Base-by-base conservation (phyloP, 2,797 vertebrate genomes). In the Sphenopsis melanotis region DNA sequence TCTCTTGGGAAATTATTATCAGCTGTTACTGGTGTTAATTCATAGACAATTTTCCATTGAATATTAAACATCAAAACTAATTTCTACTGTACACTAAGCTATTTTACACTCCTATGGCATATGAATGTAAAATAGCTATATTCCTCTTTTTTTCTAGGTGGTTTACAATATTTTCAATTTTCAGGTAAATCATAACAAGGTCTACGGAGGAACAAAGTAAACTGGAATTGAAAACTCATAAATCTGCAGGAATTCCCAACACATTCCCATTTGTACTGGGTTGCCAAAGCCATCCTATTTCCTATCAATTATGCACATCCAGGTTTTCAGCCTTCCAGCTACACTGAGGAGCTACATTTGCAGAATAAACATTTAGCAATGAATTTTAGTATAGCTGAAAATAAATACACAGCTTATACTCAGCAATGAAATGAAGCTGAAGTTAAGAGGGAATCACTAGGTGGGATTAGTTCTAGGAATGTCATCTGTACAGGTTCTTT, bases 341-440 rank as follows among this genome's bases (percentile, higher is more conserved):
- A 93, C 47, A 57, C 56, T 83, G n/a, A 74, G 89, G 47, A 96
- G 87, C 83, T 56, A 66, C 77, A 83, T 74, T 74, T 59, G 87
- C 68, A 74, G 57, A 89, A 68, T 61, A 81, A 93, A 42, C 61
- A 59, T 68, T 68, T 79, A 88, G 88, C 80, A 78, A 94, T 68
- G 83, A 32, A 55, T 94, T 89, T 92, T 94, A 87, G 53, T 66
- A 81, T 4, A 80, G 93, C 75, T 42, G 61, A 94, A 95, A 81
- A 78, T 59, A 66, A 90, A 89, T 30, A 47, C 27, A 90, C 37
- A 93, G 60, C 72, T 93, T 64, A 37, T 84, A 91, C 75, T 69
- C 52, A 87, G 89, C 82, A 89, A 95, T 93, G 89, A 79, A 69
- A 93, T 70, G 90, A 91, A 91, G 84, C 82, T 47, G 64, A 92